These are phyloP conservation scores for Agrilus cyanescens DNA, from an alignment of 2,888 invertebrate species.

Conservation along the genomic window DNA sequence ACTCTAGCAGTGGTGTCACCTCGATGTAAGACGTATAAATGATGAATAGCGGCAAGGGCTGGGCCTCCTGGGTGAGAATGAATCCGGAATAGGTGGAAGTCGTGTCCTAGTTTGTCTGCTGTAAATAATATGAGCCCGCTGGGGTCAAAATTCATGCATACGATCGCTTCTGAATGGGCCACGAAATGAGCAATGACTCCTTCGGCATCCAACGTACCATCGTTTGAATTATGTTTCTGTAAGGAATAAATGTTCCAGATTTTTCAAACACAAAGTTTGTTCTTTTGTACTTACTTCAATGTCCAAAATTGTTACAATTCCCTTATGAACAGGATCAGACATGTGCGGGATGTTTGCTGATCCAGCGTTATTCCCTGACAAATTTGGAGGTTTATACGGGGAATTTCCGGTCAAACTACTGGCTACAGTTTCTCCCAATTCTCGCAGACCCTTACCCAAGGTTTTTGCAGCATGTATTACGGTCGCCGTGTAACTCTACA, in stretches of 20 bases:
- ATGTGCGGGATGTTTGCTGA: slow-evolving; percentile 16
- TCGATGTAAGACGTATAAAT: slow-evolving; percentile 86
- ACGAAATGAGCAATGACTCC: slow-evolving; percentile 77
- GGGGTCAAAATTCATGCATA: slow-evolving; percentile 81
- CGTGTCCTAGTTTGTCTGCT: slow-evolving; percentile 84
- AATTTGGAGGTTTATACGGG: slow-evolving; percentile 31
- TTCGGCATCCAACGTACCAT: slow-evolving; percentile 43
- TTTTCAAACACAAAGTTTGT: neutral
- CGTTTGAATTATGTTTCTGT: slow-evolving; percentile 16
- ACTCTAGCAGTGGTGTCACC: slow-evolving; percentile 96
- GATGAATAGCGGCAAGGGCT: slow-evolving; percentile 80
- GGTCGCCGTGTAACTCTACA: slow-evolving; percentile 82
- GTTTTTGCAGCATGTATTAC: slow-evolving; percentile 92
- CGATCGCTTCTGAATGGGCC: slow-evolving; percentile 79
- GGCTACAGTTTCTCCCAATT: slow-evolving; percentile 84
- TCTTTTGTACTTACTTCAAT: slow-evolving; percentile 39
- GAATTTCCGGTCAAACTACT: slow-evolving; percentile 70
- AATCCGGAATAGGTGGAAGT: slow-evolving; percentile 91
- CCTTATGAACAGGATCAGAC: slow-evolving; percentile 62
- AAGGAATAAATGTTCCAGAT: slow-evolving; percentile 9
- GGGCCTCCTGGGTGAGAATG: slow-evolving; percentile 80
- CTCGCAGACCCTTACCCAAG: slow-evolving; percentile 78
- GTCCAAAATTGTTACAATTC: slow-evolving; percentile 81
- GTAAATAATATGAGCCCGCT: slow-evolving; percentile 83
- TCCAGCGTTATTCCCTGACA: slow-evolving; percentile 25